These are phyloP conservation scores for Agrypnia vestita DNA, from an alignment of 1,140 invertebrate species.

Conservation along the genomic window DNA sequence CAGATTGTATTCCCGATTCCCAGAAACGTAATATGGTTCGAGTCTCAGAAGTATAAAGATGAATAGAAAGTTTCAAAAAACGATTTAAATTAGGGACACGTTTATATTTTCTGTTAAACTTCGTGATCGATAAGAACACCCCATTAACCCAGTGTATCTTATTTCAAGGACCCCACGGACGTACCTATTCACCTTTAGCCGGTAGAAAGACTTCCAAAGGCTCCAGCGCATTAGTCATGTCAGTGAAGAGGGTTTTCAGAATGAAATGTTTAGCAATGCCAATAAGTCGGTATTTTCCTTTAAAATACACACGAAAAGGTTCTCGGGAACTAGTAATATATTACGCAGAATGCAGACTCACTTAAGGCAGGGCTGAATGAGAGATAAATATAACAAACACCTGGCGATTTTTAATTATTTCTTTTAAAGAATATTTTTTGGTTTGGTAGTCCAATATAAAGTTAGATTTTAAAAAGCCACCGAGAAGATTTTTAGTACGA, in stretches of 20 bases:
- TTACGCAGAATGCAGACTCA: constrained; percentile 37
- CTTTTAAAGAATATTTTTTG: no score
- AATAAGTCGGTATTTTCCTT: constrained; percentile 41
- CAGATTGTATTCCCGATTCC: no score
- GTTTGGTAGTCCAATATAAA: background rate
- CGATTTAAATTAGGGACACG: no score
- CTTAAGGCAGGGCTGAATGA: constrained; percentile 7
- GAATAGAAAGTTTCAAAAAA: no score
- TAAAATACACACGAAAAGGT: constrained; percentile 26
- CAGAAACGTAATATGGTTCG: no score
- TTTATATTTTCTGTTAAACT: no score
- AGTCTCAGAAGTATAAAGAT: no score
- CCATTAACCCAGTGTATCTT: no score
- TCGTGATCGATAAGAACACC: no score
- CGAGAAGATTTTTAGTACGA: background rate
- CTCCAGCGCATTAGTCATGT: constrained; percentile 33
- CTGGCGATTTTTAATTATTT: no score
- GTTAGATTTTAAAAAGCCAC: background rate
- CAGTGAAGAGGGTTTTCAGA: constrained; percentile 36
- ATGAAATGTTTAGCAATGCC: constrained; percentile 28
- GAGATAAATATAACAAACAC: background rate
- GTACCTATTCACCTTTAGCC: background rate
- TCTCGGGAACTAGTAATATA: constrained; percentile 32
- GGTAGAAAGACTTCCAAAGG: constrained; percentile 12
- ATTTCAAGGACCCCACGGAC: no score